A percentile compares a stretch with the other conserved stretches of the same genome.
Evolutionary conservation across 1,140 invertebrate genomes (phyloP).

Genomic region (Drosophila teissieri): DNA sequence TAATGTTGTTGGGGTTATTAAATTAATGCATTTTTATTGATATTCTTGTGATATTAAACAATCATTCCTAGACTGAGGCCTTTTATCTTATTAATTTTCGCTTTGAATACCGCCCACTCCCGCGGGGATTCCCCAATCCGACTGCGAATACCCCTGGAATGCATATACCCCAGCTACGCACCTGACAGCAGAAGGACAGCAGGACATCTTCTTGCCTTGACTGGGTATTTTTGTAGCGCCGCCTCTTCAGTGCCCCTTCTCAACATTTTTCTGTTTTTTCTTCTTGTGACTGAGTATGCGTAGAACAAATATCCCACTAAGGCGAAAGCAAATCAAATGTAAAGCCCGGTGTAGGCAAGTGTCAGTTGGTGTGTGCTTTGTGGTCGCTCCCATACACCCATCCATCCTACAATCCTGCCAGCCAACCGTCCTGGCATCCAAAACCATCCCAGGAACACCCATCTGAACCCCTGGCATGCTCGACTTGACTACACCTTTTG

Average conservation of each 20-base stretch:
- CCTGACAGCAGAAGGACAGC: slow-evolving; percentile 29
- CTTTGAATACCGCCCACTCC: too few relatives aligned
- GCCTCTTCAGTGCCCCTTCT: slow-evolving; percentile 15
- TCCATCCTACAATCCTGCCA: slow-evolving; percentile 1
- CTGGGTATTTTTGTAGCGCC: slow-evolving; percentile 36
- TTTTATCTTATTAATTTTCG: slow-evolving; percentile 1
- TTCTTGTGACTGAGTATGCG: slow-evolving; percentile 17
- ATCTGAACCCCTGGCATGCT: slow-evolving; percentile 33
- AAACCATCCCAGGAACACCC: slow-evolving; percentile 5
- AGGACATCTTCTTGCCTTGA: slow-evolving; percentile 39
- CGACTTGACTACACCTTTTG: slow-evolving; percentile 66
- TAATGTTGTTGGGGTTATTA: too few relatives aligned
- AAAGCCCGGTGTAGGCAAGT: slow-evolving; percentile 38
- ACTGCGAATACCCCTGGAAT: slow-evolving; percentile 14
- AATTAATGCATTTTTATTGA: too few relatives aligned
- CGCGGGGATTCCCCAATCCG: background rate
- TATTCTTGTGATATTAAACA: too few relatives aligned
- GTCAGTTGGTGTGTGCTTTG: slow-evolving; percentile 26
- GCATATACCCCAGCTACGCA: slow-evolving; percentile 28
- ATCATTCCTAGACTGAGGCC: background rate
- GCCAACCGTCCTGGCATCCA: background rate
- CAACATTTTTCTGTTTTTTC: background rate
- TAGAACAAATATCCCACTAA: slow-evolving; percentile 72
- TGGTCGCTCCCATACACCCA: slow-evolving; percentile 20
- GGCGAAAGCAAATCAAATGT: slow-evolving; percentile 79